Percentiles rank a stretch among this genome's conserved stretches.
Conservation (phyloP, 2,113 vertebrate genomes). For the Carlito syrichta region DNA sequence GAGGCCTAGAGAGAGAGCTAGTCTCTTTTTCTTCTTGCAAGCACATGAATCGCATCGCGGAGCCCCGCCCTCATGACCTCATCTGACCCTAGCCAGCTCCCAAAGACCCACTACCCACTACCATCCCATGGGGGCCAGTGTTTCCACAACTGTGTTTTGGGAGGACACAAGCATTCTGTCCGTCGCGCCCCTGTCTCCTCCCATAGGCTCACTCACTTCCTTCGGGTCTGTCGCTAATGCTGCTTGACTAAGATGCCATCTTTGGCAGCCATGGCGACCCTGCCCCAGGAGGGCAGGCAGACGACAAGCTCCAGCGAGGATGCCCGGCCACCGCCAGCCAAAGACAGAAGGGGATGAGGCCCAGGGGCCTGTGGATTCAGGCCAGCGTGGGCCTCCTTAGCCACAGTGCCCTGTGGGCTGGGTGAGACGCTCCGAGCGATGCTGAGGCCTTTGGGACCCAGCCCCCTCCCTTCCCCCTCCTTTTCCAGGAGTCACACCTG, state of each 20-base stretch:
- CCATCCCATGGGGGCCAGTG: background rate
- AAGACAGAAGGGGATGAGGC: too few species aligned
- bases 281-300: too few species aligned
- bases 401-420: background rate
- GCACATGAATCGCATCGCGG: background rate
- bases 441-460: too few species aligned
- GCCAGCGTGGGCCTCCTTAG: background rate
- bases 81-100: background rate
- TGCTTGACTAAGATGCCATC: background rate
- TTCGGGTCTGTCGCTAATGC: too few species aligned
- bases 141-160: background rate
- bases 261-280: background rate
- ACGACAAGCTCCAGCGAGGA: too few species aligned
- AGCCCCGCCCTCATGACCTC: background rate
- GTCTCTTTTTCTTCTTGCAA: background rate
- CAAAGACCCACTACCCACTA: background rate
- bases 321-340: background rate
- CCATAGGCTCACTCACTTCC: too few species aligned
- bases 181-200: background rate
- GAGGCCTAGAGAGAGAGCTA: background rate
- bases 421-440: too few species aligned
- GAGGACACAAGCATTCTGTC: background rate
- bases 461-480: too few species aligned
- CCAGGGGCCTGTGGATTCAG: accelerated
- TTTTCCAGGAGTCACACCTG: background rate